Percentiles rank a stretch among this genome's conserved stretches.
phyloP scores from a whole-genome alignment of 2,797 vertebrate species.

The Neosilurus hyrtlii region DNA sequence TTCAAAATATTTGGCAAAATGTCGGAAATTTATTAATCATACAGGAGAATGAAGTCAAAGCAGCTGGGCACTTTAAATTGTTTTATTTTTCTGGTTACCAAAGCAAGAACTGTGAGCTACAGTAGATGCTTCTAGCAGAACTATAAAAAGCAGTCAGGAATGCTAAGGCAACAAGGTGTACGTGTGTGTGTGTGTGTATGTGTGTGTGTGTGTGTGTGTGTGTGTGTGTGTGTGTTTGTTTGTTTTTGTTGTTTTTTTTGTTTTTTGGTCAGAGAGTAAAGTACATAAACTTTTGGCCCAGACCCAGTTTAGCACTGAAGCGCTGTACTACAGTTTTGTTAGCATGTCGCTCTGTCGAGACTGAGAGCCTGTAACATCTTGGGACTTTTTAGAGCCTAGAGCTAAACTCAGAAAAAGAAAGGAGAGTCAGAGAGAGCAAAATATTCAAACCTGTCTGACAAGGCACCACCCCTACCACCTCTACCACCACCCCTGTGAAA shows the following conservation, averaged over 20 bases:
- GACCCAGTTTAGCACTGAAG: not conserved
- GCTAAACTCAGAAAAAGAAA: constrained; percentile 1
- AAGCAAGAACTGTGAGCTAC: not conserved
- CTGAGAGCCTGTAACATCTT: not conserved
- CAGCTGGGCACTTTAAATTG: not conserved
- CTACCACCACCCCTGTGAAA: not conserved
- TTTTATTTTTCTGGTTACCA: not conserved
- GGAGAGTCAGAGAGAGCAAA: not conserved
- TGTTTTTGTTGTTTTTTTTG: too few relatives aligned
- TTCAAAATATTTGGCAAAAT: not conserved
- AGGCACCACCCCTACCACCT: not conserved
- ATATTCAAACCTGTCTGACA: constrained; percentile 37
- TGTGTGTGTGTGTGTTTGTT: too few relatives aligned
- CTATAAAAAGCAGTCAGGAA: not conserved
- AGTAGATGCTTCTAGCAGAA: not conserved
- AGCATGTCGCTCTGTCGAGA: not conserved
- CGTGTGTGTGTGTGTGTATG: too few relatives aligned
- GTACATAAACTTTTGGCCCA: not conserved
- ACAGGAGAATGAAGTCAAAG: not conserved
- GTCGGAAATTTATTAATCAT: not conserved
- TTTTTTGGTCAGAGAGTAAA: not conserved
- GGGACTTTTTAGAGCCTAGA: not conserved
- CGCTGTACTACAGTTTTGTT: not conserved
- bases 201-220: too few relatives aligned
- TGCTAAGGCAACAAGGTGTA: not conserved